Percentiles rank a stretch among this genome's conserved stretches.
These are phyloP conservation scores for Lepus timidus DNA, from an alignment of 2,113 vertebrate species.

Conservation along the genomic window DNA sequence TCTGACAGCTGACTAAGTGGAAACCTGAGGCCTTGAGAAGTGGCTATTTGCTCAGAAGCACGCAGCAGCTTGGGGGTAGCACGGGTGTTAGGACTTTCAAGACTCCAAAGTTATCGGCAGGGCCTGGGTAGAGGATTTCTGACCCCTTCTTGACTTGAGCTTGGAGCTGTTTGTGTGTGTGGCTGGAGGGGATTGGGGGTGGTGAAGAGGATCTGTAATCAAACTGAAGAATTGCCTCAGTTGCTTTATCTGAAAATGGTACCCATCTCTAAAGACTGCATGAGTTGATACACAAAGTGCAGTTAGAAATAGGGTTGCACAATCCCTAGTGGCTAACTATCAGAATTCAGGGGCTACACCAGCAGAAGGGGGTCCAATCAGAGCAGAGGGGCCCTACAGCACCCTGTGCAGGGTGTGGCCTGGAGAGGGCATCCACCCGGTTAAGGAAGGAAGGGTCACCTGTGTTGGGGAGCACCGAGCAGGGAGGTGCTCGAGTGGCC, in stretches of 20 bases:
- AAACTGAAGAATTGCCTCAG: neutral
- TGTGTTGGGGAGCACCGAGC: neutral
- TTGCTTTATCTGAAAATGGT: conserved; percentile 49
- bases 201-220: too few species aligned
- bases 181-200: neutral
- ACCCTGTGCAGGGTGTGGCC: neutral
- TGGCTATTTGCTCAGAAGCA: neutral
- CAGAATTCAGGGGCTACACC: neutral
- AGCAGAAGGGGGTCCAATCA: neutral
- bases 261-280: neutral
- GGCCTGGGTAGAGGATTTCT: neutral
- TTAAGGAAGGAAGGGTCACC: neutral
- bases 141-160: conserved; percentile 1
- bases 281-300: neutral
- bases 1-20: conserved; percentile 21
- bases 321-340: neutral
- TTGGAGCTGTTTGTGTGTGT: neutral
- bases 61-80: neutral
- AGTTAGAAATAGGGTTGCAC: neutral
- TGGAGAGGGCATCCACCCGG: neutral
- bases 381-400: neutral
- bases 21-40: neutral
- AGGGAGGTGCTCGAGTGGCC: neutral
- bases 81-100: neutral
- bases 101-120: neutral